Conservation (phyloP, 2,113 vertebrate genomes). For the Nothobranchius furzeri region DNA sequence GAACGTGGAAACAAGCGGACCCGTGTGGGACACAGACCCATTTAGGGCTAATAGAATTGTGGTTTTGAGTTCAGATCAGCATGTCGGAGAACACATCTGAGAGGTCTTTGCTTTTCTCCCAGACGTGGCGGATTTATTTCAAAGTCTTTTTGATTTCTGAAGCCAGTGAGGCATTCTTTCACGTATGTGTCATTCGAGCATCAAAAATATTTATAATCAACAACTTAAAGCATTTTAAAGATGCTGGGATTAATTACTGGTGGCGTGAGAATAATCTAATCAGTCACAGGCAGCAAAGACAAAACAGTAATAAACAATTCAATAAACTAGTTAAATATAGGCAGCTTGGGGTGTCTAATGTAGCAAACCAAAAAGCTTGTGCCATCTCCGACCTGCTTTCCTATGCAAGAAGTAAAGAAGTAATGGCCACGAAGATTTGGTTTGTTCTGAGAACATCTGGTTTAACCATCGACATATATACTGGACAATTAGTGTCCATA, state of each 20-base stretch:
- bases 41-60: not conserved
- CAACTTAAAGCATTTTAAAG: not conserved
- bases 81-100: conserved; percentile 6
- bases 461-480: too few species aligned
- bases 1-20: conserved; percentile 7
- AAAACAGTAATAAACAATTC: not conserved
- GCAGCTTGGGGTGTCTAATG: too few species aligned
- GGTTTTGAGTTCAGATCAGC: too few species aligned
- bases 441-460: too few species aligned
- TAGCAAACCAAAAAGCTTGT: too few species aligned
- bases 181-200: conserved; percentile 26
- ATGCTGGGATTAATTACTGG: conserved; percentile 15
- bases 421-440: too few species aligned
- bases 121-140: conserved; percentile 10
- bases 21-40: not conserved
- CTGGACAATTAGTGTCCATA: too few species aligned
- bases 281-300: not conserved
- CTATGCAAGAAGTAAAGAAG: too few species aligned
- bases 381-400: too few species aligned
- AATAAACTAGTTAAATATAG: not conserved
- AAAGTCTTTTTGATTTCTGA: not conserved
- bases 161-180: conserved; percentile 17
- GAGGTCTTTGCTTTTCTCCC: not conserved
- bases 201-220: conserved; percentile 3
- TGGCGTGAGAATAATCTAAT: conserved; percentile 3